These are phyloP conservation scores for Botia almorhae DNA, from an alignment of 2,797 vertebrate genomes.

Conservation along the genomic window DNA sequence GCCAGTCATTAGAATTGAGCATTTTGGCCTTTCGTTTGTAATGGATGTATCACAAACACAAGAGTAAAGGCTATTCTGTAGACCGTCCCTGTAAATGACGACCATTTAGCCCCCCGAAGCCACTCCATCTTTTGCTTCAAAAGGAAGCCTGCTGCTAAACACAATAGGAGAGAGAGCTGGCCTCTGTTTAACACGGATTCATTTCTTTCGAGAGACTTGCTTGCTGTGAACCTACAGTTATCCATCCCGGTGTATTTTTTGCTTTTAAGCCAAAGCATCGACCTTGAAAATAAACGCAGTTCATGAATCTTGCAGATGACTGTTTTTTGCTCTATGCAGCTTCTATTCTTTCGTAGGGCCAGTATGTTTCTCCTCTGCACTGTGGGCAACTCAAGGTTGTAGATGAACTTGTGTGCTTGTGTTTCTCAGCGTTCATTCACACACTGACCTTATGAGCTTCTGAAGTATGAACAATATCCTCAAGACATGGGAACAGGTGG, in stretches of 20 bases:
- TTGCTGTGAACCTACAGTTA: constrained; percentile 27
- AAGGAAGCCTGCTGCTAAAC: constrained; percentile 49
- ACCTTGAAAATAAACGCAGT: constrained; percentile 20
- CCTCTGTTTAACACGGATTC: constrained; percentile 50
- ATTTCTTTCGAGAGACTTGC: constrained; percentile 34
- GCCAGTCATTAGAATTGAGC: constrained; percentile 46
- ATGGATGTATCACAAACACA: constrained; percentile 54
- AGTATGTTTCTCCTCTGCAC: background rate
- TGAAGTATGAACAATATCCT: constrained; percentile 21
- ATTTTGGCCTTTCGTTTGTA: constrained; percentile 46
- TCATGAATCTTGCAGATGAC: constrained; percentile 28
- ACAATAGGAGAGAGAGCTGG: constrained; percentile 52
- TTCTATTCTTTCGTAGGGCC: background rate
- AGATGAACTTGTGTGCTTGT: background rate
- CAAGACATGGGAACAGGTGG: constrained; percentile 43
- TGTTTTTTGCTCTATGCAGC: background rate
- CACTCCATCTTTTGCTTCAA: constrained; percentile 51
- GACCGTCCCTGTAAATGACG: constrained; percentile 40
- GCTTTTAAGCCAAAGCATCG: constrained; percentile 39
- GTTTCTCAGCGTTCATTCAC: background rate
- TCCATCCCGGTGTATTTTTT: constrained; percentile 31
- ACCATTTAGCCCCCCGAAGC: constrained; percentile 43
- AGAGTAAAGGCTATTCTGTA: constrained; percentile 47
- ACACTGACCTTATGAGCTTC: background rate
- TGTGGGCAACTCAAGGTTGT: background rate